These are phyloP conservation scores for Pseudomyrmex cubaensis DNA, from an alignment of 1,140 invertebrate genomes.

Conservation along the genomic window DNA sequence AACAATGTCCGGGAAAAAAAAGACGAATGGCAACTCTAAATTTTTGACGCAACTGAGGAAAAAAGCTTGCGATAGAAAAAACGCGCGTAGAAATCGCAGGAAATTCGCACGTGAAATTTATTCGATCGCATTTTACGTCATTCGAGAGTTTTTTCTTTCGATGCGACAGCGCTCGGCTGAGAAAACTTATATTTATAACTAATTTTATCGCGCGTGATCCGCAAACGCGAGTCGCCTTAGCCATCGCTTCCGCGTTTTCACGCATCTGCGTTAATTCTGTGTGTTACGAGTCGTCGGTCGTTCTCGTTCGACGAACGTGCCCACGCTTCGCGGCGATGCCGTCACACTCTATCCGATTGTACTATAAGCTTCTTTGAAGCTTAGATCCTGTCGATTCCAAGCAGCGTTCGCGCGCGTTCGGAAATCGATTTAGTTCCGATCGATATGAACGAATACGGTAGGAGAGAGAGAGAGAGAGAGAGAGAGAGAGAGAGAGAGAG, in stretches of 20 bases:
- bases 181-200: slow-evolving; percentile 22
- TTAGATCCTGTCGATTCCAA: slow-evolving; percentile 55
- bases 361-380: slow-evolving; percentile 67
- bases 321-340: slow-evolving; percentile 19
- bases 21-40: too few relatives aligned
- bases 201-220: not conserved
- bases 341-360: slow-evolving; percentile 58
- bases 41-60: too few relatives aligned
- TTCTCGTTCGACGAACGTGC: slow-evolving; percentile 1
- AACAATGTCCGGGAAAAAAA: too few relatives aligned
- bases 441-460: slow-evolving; percentile 19
- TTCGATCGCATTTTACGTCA: not conserved
- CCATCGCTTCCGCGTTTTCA: not conserved
- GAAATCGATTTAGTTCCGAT: slow-evolving; percentile 55
- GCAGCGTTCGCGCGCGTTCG: slow-evolving; percentile 30
- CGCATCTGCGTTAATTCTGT: slow-evolving; percentile 47
- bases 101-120: not conserved
- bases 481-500: not conserved
- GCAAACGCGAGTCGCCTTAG: not conserved
- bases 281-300: not conserved
- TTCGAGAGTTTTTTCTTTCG: not conserved
- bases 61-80: too few relatives aligned
- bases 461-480: not conserved
- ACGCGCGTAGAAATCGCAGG: too few relatives aligned
- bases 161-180: not conserved